These are phyloP conservation scores for Microcaecilia unicolor DNA, from an alignment of 2,797 vertebrate species.

Conservation along the genomic window DNA sequence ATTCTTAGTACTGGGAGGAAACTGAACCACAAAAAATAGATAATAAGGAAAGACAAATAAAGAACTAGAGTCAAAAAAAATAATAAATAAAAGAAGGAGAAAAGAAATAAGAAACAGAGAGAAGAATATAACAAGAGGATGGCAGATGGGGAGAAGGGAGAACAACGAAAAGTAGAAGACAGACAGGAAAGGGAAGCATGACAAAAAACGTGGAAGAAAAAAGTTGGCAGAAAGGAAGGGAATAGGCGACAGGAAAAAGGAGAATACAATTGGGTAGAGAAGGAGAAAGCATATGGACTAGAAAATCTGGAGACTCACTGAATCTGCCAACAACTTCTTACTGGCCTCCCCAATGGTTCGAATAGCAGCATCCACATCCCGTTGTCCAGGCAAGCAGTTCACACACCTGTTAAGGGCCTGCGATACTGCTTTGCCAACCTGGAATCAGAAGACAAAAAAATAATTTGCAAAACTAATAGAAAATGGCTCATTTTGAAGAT, in stretches of 20 bases:
- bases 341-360: constrained; percentile 87
- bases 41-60: neutral
- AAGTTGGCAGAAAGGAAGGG: neutral
- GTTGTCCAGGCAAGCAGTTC: constrained; percentile 89
- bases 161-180: too few relatives aligned
- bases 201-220: neutral
- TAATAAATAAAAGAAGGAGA: too few relatives aligned
- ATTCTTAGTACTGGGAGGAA: constrained; percentile 78
- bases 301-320: constrained; percentile 57
- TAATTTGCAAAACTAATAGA: too few relatives aligned
- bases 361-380: constrained; percentile 90
- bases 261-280: neutral
- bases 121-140: too few relatives aligned
- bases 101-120: too few relatives aligned
- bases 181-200: neutral
- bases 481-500: too few relatives aligned
- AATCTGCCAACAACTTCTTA: constrained; percentile 77
- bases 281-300: neutral
- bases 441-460: neutral
- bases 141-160: too few relatives aligned
- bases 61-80: neutral
- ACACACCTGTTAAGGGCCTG: constrained; percentile 87
- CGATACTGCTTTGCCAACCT: constrained; percentile 95
- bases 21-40: too few relatives aligned
- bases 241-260: neutral